Base-by-base conservation (phyloP, 2,888 invertebrate genomes). In the Oasisia sp. region DNA sequence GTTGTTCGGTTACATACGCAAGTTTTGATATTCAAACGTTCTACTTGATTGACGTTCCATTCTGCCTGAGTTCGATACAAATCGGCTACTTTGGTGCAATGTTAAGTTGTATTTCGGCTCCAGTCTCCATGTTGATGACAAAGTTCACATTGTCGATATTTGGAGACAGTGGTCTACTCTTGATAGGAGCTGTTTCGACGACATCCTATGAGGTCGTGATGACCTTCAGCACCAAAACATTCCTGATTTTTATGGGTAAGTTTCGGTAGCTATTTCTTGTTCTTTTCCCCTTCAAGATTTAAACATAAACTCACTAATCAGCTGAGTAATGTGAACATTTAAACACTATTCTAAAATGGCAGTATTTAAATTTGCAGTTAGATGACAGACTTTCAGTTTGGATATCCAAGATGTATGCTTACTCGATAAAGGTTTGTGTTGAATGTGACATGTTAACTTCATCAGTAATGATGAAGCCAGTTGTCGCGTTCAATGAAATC, bases 141-240 rank as follows among this genome's bases (percentile, higher is more conserved):
- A 74, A 74, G 74, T 74, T 19, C 19, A 74, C 74, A 74, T 3
- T 74, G 7, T 74, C 74, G 27, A 7, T 74, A 74, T 74, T 74
- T 74, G 74, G 74, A 27, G 74, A 74, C 74, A 74, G 74, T 74
- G 74, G 74, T 74, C 74, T 74, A 19, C 74, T 74, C 74, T n/a
- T 74, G 27, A 74, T 74, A 74, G 74, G 74, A 74, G 74, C 74
- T 19, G 74, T 74, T 74, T 74, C 74, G 5, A 27, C 74, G 27
- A 74, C 74, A 74, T 19, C 74, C 74, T 74, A 19, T n/a, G 19
- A 74, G n/a, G 74, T 7, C 7, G 74, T 74, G 74, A n/a, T 74
- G n/a, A 19, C 74, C 27, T 74, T 74, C 74, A 74, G 27, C n/a
- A 27, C 74, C 7, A 74, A 11, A 56, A 56, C 74, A 27, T 19